Evolutionary conservation across 2,797 vertebrate genomes (phyloP).

Genomic region (Acipenser oxyrinchus): DNA sequence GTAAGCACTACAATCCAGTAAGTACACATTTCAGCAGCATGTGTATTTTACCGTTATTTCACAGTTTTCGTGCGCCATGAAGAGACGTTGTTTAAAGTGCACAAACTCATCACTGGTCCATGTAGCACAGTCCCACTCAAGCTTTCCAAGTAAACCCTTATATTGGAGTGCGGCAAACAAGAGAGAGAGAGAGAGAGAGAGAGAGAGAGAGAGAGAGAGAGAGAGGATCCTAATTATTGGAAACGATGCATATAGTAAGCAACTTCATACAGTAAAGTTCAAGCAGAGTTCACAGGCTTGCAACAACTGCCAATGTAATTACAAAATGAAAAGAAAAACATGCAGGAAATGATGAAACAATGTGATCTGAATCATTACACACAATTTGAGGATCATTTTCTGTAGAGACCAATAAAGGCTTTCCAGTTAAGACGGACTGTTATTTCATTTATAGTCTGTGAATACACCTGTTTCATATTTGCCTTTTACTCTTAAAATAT

Average conservation of each 20-base stretch:
- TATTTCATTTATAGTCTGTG: too few species aligned
- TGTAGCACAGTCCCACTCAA: too few species aligned
- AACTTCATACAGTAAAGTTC: slow-evolving; percentile 21
- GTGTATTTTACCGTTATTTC: neutral
- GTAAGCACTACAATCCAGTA: too few species aligned
- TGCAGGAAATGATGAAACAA: slow-evolving; percentile 14
- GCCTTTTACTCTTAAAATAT: too few species aligned
- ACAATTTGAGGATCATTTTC: neutral
- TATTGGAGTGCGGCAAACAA: neutral
- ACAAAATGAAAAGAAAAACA: slow-evolving; percentile 16
- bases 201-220: neutral
- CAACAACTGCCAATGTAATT: slow-evolving; percentile 13
- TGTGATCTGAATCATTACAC: neutral
- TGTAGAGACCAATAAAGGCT: too few species aligned
- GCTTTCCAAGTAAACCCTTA: too few species aligned
- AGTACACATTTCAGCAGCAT: neutral
- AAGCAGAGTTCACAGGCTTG: slow-evolving; percentile 18
- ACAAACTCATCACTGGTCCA: too few species aligned
- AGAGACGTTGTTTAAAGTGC: too few species aligned
- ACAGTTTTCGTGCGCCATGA: too few species aligned
- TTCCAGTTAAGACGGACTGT: too few species aligned
- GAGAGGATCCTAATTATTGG: slow-evolving; percentile 16
- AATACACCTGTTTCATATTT: too few species aligned
- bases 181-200: slow-evolving; percentile 7
- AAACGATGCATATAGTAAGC: slow-evolving; percentile 18